phyloP scores from a whole-genome alignment of 2,113 vertebrate genomes.

The Cochlearius cochlearius region DNA sequence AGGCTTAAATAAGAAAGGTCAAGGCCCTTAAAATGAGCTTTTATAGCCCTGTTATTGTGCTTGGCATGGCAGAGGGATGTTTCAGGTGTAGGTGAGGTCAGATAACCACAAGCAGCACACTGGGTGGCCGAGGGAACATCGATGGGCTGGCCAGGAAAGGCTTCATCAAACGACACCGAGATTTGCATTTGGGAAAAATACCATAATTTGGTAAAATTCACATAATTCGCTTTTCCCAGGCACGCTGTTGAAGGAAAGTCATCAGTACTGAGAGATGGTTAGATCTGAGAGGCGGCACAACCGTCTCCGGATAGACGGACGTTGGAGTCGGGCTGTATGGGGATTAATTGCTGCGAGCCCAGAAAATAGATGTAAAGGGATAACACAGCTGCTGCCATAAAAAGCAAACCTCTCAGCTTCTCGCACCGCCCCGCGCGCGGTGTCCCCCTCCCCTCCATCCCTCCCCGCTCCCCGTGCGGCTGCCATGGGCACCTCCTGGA shows the following conservation, averaged over 20 bases:
- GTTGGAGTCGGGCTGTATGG: background rate
- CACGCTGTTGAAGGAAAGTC: background rate
- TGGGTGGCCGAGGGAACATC: background rate
- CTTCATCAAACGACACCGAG: background rate
- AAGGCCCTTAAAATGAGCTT: background rate
- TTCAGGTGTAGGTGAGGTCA: background rate
- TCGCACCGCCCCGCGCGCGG: background rate
- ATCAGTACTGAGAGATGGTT: background rate
- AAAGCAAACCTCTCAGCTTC: background rate
- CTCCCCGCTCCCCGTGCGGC: background rate
- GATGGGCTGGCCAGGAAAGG: background rate
- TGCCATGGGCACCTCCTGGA: conserved; percentile 13
- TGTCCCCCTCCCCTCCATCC: background rate
- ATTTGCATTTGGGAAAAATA: background rate
- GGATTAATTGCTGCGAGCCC: background rate
- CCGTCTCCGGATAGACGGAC: background rate
- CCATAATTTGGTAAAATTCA: background rate
- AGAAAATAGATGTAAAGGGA: background rate
- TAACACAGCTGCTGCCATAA: background rate
- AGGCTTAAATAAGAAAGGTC: background rate
- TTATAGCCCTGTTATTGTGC: background rate
- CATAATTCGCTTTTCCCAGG: background rate
- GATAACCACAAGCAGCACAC: background rate
- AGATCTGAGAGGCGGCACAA: background rate
- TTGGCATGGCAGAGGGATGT: background rate